Evolutionary conservation across 2,888 invertebrate species (phyloP).

Genomic region (Pandemis heparana): DNA sequence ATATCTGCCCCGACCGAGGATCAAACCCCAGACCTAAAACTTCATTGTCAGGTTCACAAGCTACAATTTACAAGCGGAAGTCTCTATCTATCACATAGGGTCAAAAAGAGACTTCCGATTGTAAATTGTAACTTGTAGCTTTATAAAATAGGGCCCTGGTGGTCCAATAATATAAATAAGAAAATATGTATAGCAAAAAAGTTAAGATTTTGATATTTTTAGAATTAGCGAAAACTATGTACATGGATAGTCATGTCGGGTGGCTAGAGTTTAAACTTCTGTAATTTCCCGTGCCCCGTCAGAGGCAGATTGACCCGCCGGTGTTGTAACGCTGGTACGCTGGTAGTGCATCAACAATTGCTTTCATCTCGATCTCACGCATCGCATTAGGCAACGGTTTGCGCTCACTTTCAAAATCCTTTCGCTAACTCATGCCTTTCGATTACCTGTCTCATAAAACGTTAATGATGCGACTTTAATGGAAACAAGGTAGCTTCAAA

Average conservation of each 20-base stretch:
- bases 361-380: slow-evolving; percentile 58
- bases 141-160: too few relatives aligned
- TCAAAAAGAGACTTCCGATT: too few relatives aligned
- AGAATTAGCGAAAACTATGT: too few relatives aligned
- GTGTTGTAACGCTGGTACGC: slow-evolving; percentile 56
- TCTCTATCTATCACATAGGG: too few relatives aligned
- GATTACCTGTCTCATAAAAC: slow-evolving; percentile 27
- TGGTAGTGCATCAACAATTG: slow-evolving; percentile 55
- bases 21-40: too few relatives aligned
- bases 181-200: too few relatives aligned
- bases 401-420: slow-evolving; percentile 73
- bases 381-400: slow-evolving; percentile 57
- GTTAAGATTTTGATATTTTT: too few relatives aligned
- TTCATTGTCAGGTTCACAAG: too few relatives aligned
- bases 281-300: slow-evolving; percentile 16
- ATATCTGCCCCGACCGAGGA: too few relatives aligned
- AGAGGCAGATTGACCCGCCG: slow-evolving; percentile 48
- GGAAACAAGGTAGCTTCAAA: neutral
- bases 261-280: neutral
- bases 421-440: slow-evolving; percentile 52
- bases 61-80: too few relatives aligned
- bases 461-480: slow-evolving; percentile 16
- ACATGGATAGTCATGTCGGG: neutral
- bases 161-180: too few relatives aligned
- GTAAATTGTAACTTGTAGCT: too few relatives aligned